phyloP scores from a whole-genome alignment of 1,140 invertebrate genomes.

The Ooceraea biroi region DNA sequence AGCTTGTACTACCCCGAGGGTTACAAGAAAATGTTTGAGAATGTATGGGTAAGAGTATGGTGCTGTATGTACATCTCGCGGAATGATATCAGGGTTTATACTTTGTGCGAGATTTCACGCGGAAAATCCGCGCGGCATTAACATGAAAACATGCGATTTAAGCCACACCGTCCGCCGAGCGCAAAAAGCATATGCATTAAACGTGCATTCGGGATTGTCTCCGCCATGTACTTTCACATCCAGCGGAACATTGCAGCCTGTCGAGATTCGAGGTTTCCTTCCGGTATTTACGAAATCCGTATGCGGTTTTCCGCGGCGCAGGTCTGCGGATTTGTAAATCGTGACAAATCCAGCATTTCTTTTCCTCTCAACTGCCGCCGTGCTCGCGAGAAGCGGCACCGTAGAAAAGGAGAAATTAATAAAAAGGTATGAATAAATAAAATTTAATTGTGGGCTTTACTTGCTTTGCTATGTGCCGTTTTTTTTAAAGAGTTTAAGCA shows the following conservation, averaged over 20 bases:
- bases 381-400: too few relatives aligned
- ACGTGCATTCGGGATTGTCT: slow-evolving; percentile 41
- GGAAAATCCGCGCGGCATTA: slow-evolving; percentile 45
- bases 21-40: slow-evolving; percentile 15
- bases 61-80: neutral
- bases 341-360: slow-evolving; percentile 55
- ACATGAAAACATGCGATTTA: slow-evolving; percentile 45
- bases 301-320: slow-evolving; percentile 29
- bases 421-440: too few relatives aligned
- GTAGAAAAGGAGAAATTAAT: too few relatives aligned
- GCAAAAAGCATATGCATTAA: slow-evolving; percentile 26
- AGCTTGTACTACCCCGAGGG: neutral
- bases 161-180: neutral
- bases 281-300: slow-evolving; percentile 12
- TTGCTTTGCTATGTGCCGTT: neutral
- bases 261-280: neutral
- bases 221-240: neutral
- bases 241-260: neutral
- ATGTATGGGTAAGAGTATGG: slow-evolving; percentile 39
- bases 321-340: slow-evolving; percentile 48
- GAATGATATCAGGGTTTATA: neutral
- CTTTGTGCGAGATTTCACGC: slow-evolving; percentile 24
- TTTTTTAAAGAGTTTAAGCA: slow-evolving; percentile 50
- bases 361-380: too few relatives aligned
- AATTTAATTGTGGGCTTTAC: too few relatives aligned